Percentiles rank a stretch among this genome's conserved stretches.
Conservation (phyloP, 2,888 invertebrate genomes). For the Drosophila cognata region DNA sequence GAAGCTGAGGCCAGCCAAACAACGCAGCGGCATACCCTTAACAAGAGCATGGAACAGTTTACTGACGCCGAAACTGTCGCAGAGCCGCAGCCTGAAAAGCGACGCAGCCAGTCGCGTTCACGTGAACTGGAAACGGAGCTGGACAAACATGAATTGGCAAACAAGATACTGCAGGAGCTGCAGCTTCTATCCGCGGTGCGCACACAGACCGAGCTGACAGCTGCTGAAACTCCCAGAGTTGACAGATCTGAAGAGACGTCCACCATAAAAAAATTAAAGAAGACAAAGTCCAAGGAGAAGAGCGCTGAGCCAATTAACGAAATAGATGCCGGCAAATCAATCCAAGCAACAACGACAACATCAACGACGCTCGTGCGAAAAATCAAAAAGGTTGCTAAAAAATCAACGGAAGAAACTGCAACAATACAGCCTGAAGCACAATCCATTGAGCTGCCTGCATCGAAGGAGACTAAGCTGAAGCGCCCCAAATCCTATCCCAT, state of each 20-base stretch:
- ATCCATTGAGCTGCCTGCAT: constrained; percentile 48
- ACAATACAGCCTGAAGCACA: constrained; percentile 34
- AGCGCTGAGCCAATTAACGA: constrained; percentile 45
- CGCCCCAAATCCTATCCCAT: constrained; percentile 87
- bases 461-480: constrained; percentile 86
- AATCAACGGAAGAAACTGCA: constrained; percentile 58
- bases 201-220: constrained; percentile 68
- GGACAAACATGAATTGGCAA: constrained; percentile 81
- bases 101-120: constrained; percentile 74
- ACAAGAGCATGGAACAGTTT: constrained; percentile 83
- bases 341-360: constrained; percentile 40
- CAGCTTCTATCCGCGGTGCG: constrained; percentile 82
- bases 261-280: constrained; percentile 76
- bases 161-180: constrained; percentile 83
- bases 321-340: constrained; percentile 29
- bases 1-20: constrained; percentile 19
- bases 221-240: constrained; percentile 7
- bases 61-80: constrained; percentile 37
- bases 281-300: constrained; percentile 79
- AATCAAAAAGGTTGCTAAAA: constrained; percentile 81
- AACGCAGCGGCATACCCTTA: constrained; percentile 75
- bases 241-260: constrained; percentile 53
- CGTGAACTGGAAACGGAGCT: constrained; percentile 66
- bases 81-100: constrained; percentile 38
- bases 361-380: constrained; percentile 73